Percentiles rank a stretch among this genome's conserved stretches.
Evolutionary conservation across 2,113 vertebrate genomes (phyloP).

Genomic region (Monarcha castaneiventris): DNA sequence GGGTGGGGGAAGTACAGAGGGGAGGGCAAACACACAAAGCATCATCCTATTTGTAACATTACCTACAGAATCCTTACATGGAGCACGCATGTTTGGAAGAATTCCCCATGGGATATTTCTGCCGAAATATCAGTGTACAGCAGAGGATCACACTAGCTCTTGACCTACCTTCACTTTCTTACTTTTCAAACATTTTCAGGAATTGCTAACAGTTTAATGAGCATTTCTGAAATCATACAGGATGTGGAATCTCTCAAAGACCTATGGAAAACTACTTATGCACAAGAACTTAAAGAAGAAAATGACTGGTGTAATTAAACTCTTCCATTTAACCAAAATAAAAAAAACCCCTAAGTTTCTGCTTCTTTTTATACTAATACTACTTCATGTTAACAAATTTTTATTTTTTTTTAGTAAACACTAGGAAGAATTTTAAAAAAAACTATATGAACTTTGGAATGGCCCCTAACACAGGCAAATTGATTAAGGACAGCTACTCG

Average conservation of each 20-base stretch:
- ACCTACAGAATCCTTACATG: background rate
- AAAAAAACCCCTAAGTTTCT: background rate
- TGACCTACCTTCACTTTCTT: background rate
- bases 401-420: background rate
- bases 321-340: background rate
- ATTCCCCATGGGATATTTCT: background rate
- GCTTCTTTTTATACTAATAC: background rate
- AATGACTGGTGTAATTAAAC: background rate
- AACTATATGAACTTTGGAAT: background rate
- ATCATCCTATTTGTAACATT: background rate
- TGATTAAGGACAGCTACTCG: background rate
- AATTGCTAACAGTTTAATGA: background rate
- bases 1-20: background rate
- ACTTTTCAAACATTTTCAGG: background rate
- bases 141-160: background rate
- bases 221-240: background rate
- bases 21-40: background rate
- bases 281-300: background rate
- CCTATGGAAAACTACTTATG: background rate
- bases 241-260: background rate
- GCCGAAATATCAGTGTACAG: background rate
- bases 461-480: background rate
- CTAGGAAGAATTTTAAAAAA: background rate
- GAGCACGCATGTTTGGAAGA: background rate
- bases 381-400: background rate